These are phyloP conservation scores for Lichenostomus cassidix DNA, from an alignment of 2,113 vertebrate species.

Conservation along the genomic window DNA sequence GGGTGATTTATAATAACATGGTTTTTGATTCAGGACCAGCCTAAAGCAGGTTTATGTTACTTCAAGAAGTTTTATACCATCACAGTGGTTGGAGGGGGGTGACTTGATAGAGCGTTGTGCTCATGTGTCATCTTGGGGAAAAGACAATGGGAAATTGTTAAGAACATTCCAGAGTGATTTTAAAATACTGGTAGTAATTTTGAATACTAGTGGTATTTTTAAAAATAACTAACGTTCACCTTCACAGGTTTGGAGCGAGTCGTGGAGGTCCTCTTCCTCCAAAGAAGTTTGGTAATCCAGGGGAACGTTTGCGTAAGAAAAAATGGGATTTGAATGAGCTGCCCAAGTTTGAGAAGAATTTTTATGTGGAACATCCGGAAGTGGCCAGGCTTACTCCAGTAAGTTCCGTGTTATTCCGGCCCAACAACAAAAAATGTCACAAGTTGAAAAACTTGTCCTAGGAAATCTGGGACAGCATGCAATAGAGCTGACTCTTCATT, in stretches of 20 bases:
- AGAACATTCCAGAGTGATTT: background rate
- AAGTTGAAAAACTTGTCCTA: background rate
- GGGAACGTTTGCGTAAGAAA: constrained; percentile 93
- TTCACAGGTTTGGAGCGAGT: constrained; percentile 61
- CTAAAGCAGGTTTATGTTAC: background rate
- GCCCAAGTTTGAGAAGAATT: constrained; percentile 98
- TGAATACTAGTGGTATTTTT: background rate
- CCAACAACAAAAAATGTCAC: background rate
- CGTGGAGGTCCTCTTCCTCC: constrained; percentile 84
- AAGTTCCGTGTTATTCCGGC: constrained; percentile 24
- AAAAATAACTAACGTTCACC: background rate
- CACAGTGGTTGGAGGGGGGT: background rate
- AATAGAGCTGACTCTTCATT: background rate
- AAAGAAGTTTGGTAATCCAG: constrained; percentile 95
- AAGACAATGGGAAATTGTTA: background rate
- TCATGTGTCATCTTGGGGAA: background rate
- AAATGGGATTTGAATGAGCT: constrained; percentile 94
- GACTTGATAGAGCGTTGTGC: background rate
- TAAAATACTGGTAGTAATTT: background rate
- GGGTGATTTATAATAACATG: background rate
- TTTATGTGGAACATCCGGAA: constrained; percentile 91
- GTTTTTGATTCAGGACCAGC: background rate
- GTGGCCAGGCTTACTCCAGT: constrained; percentile 87
- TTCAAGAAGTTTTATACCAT: background rate
- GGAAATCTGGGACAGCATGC: background rate